phyloP scores from a whole-genome alignment of 2,888 invertebrate species.

The Urechis unicinctus region DNA sequence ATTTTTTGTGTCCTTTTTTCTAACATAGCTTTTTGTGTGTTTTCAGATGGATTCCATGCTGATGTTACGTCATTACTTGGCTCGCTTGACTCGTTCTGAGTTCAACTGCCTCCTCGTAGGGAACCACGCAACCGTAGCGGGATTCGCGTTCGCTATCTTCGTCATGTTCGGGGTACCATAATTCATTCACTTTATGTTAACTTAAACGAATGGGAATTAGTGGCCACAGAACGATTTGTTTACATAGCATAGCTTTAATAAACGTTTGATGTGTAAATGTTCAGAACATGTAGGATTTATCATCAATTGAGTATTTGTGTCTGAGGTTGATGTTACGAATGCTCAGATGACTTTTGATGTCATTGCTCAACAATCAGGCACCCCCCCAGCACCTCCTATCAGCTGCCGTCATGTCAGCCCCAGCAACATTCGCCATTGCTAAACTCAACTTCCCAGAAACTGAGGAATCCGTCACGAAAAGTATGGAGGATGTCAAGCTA shows the following conservation, averaged over 20 bases:
- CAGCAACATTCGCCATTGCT: conserved; percentile 21
- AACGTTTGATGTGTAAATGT: too few relatives aligned
- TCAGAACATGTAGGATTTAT: too few relatives aligned
- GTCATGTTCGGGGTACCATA: conserved; percentile 13
- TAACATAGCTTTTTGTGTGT: neutral
- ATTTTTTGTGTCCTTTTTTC: too few relatives aligned
- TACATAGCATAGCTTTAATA: too few relatives aligned
- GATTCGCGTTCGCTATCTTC: conserved; percentile 14
- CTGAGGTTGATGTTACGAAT: too few relatives aligned
- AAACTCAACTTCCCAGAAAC: conserved; percentile 25
- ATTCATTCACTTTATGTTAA: neutral
- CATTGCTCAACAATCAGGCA: conserved; percentile 12
- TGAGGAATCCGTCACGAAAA: conserved; percentile 17
- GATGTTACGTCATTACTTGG: conserved; percentile 10
- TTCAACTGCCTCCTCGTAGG: conserved; percentile 16
- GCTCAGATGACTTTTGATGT: neutral
- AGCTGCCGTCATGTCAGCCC: conserved; percentile 24
- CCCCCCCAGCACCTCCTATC: conserved; percentile 23
- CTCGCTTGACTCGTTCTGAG: conserved; percentile 9
- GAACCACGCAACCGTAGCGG: conserved; percentile 14
- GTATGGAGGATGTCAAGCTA: conserved; percentile 13
- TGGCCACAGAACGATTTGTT: too few relatives aligned
- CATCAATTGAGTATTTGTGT: too few relatives aligned
- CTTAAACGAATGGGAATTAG: too few relatives aligned
- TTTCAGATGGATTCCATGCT: conserved; percentile 13